Percentiles rank a stretch among this genome's conserved stretches.
phyloP scores from a whole-genome alignment of 2,797 vertebrate genomes.

The Pagetopsis macropterus region DNA sequence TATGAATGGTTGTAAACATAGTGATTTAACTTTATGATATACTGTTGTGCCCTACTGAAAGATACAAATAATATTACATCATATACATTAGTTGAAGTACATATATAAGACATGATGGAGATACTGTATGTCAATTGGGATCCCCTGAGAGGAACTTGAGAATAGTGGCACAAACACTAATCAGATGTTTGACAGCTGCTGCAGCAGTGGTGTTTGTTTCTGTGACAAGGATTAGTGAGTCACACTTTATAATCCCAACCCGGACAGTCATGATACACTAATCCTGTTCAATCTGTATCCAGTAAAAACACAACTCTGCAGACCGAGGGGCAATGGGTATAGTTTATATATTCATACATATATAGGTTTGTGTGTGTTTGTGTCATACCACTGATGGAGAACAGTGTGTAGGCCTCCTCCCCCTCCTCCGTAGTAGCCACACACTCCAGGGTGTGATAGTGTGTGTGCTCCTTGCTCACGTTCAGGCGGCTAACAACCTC shows the following conservation, averaged over 20 bases:
- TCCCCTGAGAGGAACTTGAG: too few species aligned
- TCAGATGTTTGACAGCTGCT: constrained; percentile 51
- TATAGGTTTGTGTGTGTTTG: constrained; percentile 1
- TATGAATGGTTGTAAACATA: too few species aligned
- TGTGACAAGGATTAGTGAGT: constrained; percentile 68
- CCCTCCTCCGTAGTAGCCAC: constrained; percentile 88
- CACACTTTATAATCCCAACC: constrained; percentile 71
- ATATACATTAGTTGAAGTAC: too few species aligned
- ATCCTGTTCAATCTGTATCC: constrained; percentile 77
- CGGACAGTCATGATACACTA: constrained; percentile 79
- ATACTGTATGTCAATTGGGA: too few species aligned
- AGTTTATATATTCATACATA: not conserved
- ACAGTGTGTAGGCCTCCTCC: constrained; percentile 88
- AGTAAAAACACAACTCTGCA: constrained; percentile 59
- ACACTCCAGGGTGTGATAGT: constrained; percentile 89
- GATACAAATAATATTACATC: too few species aligned
- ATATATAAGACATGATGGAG: too few species aligned
- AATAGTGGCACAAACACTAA: too few species aligned
- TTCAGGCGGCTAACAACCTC: constrained; percentile 92
- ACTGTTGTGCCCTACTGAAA: too few species aligned
- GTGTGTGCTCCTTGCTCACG: constrained; percentile 85
- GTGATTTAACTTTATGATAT: too few species aligned
- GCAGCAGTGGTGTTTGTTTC: constrained; percentile 73
- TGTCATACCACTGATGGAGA: constrained; percentile 83
- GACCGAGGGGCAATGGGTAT: constrained; percentile 41